phyloP scores from a whole-genome alignment of 2,113 vertebrate genomes.

The Varanus salvator region DNA sequence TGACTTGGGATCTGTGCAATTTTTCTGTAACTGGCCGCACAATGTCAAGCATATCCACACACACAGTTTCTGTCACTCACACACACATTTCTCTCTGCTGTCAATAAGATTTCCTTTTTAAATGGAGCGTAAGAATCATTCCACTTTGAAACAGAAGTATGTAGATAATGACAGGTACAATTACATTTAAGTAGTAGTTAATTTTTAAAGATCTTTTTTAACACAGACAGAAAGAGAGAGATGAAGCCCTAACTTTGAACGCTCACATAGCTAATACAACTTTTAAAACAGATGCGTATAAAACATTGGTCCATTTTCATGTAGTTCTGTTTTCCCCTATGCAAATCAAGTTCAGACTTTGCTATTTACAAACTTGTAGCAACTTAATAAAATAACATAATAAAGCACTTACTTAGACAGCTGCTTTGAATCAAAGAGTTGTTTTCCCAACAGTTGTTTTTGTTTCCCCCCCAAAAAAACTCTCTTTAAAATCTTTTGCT shows the following conservation, averaged over 20 bases:
- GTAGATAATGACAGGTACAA: slow-evolving; percentile 18
- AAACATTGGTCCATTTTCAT: not conserved
- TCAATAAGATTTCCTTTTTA: not conserved
- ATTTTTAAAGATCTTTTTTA: not conserved
- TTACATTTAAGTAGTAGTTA: not conserved
- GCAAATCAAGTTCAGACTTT: not conserved
- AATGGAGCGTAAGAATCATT: not conserved
- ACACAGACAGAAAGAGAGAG: not conserved
- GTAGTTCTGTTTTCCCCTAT: not conserved
- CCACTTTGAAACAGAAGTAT: not conserved
- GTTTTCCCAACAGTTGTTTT: not conserved
- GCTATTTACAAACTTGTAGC: slow-evolving; percentile 15
- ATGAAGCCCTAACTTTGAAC: not conserved
- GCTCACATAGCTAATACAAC: not conserved
- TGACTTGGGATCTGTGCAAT: not conserved
- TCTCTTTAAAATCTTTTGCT: slow-evolving; percentile 15
- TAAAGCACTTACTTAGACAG: slow-evolving; percentile 34
- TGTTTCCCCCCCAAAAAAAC: too few relatives aligned
- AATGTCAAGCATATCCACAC: slow-evolving; percentile 26
- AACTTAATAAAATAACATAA: slow-evolving; percentile 32
- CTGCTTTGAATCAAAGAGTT: slow-evolving; percentile 22
- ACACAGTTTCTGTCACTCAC: too few relatives aligned
- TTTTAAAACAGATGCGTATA: slow-evolving; percentile 30
- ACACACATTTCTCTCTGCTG: not conserved
- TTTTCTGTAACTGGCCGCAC: not conserved